phyloP scores from a whole-genome alignment of 1,140 invertebrate species.

The Drosophila lacertosa region DNA sequence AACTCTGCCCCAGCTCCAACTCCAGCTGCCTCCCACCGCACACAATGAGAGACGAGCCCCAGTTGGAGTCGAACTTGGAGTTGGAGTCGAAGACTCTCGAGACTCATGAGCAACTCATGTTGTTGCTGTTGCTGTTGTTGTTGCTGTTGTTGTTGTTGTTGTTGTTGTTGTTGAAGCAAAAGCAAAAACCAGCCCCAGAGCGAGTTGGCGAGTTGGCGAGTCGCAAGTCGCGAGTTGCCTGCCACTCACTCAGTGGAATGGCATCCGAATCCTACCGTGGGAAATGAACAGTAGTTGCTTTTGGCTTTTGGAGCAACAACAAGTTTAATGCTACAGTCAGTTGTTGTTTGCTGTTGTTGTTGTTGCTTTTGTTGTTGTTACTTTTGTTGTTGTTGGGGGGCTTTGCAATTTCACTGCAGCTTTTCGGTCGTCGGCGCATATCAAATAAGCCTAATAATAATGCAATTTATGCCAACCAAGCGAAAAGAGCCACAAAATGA shows the following conservation, averaged over 20 bases:
- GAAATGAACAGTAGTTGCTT: conserved; percentile 83
- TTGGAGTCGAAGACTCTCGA: conserved; percentile 31
- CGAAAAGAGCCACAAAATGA: conserved; percentile 57
- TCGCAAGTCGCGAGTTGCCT: conserved; percentile 45
- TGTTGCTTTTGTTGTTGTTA: conserved; percentile 21
- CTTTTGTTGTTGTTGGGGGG: conserved; percentile 24
- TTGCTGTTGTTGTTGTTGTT: conserved; percentile 1
- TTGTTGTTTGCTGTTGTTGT: conserved; percentile 39
- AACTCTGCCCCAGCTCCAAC: neutral
- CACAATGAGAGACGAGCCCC: conserved; percentile 32
- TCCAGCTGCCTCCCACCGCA: conserved; percentile 54
- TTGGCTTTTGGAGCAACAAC: conserved; percentile 72
- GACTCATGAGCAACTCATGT: conserved; percentile 1
- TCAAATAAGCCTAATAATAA: conserved; percentile 82
- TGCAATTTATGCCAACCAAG: conserved; percentile 75
- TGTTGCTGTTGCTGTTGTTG: neutral
- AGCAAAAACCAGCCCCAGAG: conserved; percentile 29
- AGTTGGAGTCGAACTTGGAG: conserved; percentile 22
- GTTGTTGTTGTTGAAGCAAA: no score
- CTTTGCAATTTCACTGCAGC: conserved; percentile 77
- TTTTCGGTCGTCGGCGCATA: conserved; percentile 71
- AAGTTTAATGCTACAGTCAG: conserved; percentile 53
- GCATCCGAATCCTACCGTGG: conserved; percentile 80
- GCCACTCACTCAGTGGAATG: conserved; percentile 61
- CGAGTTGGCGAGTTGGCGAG: conserved; percentile 17